Evolutionary conservation across 2,113 vertebrate genomes (phyloP).

Genomic region (Osmerus eperlanus): DNA sequence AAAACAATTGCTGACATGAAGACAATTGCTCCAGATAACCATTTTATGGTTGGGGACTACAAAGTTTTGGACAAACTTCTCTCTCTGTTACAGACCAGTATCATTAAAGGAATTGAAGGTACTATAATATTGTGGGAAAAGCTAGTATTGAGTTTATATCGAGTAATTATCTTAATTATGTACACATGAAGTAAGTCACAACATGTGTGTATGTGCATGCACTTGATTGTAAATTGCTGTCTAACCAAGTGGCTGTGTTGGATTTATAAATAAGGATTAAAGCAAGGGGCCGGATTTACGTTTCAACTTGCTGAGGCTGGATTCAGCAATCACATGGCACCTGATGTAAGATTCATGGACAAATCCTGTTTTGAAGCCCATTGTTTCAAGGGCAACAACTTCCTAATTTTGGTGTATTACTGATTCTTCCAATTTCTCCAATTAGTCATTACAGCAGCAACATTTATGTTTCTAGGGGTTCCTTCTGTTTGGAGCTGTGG

Average conservation of each 20-base stretch:
- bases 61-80: slow-evolving; percentile 64
- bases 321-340: slow-evolving; percentile 68
- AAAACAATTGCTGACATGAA: slow-evolving; percentile 56
- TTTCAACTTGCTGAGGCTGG: slow-evolving; percentile 73
- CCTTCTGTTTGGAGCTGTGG: slow-evolving; percentile 73
- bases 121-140: neutral
- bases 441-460: no score
- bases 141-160: neutral
- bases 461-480: slow-evolving; percentile 45
- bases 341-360: slow-evolving; percentile 55
- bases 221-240: neutral
- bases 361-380: neutral
- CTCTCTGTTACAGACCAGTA: slow-evolving; percentile 60
- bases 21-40: slow-evolving; percentile 67
- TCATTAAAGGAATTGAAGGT: slow-evolving; percentile 71
- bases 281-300: slow-evolving; percentile 62
- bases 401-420: no score
- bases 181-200: no score
- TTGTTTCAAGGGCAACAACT: no score
- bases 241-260: slow-evolving; percentile 9
- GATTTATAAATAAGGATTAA: slow-evolving; percentile 51
- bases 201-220: neutral
- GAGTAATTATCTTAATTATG: no score
- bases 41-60: slow-evolving; percentile 73
- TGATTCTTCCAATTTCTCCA: no score